Evolutionary conservation across 2,888 invertebrate species (phyloP), one percentile per base, ranked within the genome.

Genomic region (Pseudoips prasinana): DNA sequence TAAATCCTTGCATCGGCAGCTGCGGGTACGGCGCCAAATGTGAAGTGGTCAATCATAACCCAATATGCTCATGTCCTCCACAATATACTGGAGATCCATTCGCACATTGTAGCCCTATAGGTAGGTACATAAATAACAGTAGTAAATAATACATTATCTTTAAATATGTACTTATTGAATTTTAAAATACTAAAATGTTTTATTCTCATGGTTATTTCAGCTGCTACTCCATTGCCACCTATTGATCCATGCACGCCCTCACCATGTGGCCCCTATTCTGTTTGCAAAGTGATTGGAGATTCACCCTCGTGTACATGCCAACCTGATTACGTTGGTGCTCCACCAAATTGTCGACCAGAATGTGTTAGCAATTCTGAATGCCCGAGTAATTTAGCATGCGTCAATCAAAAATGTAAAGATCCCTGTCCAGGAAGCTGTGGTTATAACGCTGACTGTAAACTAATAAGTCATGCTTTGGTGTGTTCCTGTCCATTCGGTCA

Each of bases 41-140:
- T 65, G 91, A 92, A 68, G 93, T 94, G 1, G 86, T 93, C 8
- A 94, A 94, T 70, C 94, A 95, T 58, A 92, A 92, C 61, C 94
- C 94, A 1, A 92, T 93, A 57, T 94, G 94, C 69, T 91, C 91
- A 25, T 95, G 94, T 62, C 89, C 90, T 14, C 55, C 83, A 4
- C 90, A 90, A 49, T 90, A 90, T 44, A 91, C 91, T 7, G 95
- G 95, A 25, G 93, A 95, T 88, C 94, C 95, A 14, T 95, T 95
- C 64, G 78, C 90, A 10, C 83, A 89, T 41, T 95, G 95, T 54
- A 72, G 60, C 49, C 81, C 80, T 29, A 89, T 90, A 62, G 83
- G 91, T 91, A 87, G 75, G 29, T 40, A 22, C 10, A 29, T 14
- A 3, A 3, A 14, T 14, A 14, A 14, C n/a, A n/a, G n/a, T n/a